These are phyloP conservation scores for Saxidomus purpurata DNA, from an alignment of 1,140 invertebrate genomes.

Conservation along the genomic window DNA sequence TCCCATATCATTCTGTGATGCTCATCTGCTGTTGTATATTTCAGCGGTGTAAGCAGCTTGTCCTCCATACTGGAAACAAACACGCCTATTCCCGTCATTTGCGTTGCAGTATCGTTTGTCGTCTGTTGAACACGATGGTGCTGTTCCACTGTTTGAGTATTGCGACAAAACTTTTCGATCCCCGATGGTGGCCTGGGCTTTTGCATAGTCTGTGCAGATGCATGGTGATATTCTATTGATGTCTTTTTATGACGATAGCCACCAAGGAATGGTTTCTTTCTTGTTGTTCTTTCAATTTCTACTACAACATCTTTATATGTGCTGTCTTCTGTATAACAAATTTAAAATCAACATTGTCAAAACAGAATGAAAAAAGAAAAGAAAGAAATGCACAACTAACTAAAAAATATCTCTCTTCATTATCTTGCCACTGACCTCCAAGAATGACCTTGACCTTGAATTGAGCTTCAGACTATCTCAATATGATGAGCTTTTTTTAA, in stretches of 20 bases:
- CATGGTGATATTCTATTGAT: constrained; percentile 85
- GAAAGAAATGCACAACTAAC: neutral
- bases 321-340: constrained; percentile 76
- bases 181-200: constrained; percentile 78
- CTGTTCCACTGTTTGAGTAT: constrained; percentile 86
- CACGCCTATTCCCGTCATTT: constrained; percentile 86
- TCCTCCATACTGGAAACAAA: constrained; percentile 84
- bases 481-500: no score
- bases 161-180: constrained; percentile 81
- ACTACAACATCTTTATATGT: constrained; percentile 84
- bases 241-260: constrained; percentile 85
- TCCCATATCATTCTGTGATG: constrained; percentile 75
- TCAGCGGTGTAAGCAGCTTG: constrained; percentile 83
- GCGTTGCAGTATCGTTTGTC: constrained; percentile 84
- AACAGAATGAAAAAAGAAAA: neutral
- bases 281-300: constrained; percentile 84
- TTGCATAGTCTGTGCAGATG: constrained; percentile 84
- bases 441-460: no score
- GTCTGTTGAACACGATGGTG: constrained; percentile 84
- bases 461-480: no score
- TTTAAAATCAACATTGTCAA: neutral
- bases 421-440: no score
- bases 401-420: no score
- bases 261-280: constrained; percentile 85
- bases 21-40: constrained; percentile 86